Conservation (phyloP, 1,140 invertebrate genomes). For the Drosophila miranda region DNA sequence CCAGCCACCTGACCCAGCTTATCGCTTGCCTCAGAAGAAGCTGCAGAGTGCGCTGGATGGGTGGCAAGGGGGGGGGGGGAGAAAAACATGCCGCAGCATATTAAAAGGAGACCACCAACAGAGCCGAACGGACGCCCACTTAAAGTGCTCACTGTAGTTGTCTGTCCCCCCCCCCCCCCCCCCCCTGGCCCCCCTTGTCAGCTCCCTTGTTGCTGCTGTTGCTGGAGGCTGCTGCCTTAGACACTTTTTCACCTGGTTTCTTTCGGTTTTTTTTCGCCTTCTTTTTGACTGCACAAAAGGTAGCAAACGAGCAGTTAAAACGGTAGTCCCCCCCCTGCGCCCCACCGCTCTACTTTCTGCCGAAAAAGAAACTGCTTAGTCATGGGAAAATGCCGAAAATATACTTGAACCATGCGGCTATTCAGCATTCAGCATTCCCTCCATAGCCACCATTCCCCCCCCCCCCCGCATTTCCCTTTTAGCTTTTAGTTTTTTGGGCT, state of each 20-base stretch:
- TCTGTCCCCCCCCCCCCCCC: not conserved
- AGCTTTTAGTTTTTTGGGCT: slow-evolving; percentile 54
- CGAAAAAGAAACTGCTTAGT: slow-evolving; percentile 63
- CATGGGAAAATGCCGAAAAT: slow-evolving; percentile 66
- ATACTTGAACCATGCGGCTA: slow-evolving; percentile 55
- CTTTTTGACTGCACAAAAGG: slow-evolving; percentile 61
- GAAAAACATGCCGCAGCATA: slow-evolving; percentile 67
- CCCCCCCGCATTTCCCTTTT: slow-evolving; percentile 26
- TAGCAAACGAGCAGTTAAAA: slow-evolving; percentile 49
- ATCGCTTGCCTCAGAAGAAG: slow-evolving; percentile 50
- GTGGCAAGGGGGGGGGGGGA: slow-evolving; percentile 5
- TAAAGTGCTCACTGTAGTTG: slow-evolving; percentile 49
- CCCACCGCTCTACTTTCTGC: not conserved
- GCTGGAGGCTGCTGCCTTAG: slow-evolving; percentile 37
- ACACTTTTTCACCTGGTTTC: slow-evolving; percentile 54
- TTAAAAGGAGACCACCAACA: slow-evolving; percentile 67
- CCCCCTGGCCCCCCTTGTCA: not conserved
- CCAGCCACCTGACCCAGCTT: slow-evolving; percentile 55
- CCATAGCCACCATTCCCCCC: not conserved
- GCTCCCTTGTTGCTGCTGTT: slow-evolving; percentile 7
- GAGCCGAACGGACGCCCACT: slow-evolving; percentile 55
- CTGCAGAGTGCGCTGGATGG: slow-evolving; percentile 63
- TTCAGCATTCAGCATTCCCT: slow-evolving; percentile 31
- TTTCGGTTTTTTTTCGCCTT: slow-evolving; percentile 25
- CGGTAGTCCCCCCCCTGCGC: slow-evolving; percentile 11